Conservation (phyloP, 2,113 vertebrate genomes). For the Rhombomys opimus region DNA sequence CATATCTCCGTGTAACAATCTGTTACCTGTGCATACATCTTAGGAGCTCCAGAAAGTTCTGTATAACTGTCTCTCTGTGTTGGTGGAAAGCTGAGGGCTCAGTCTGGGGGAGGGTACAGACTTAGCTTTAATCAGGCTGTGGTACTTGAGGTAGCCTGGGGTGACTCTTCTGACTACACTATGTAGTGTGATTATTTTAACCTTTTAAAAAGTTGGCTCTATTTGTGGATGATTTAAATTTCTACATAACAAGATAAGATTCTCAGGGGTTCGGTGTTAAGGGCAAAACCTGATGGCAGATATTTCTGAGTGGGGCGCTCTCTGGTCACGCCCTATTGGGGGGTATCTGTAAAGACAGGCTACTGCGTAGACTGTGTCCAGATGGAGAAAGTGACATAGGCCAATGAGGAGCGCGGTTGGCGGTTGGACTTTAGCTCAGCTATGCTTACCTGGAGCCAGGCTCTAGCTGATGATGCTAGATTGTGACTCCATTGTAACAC, state of each 20-base stretch:
- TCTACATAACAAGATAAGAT: neutral
- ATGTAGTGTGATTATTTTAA: neutral
- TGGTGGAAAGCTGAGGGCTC: neutral
- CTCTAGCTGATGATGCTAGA: neutral
- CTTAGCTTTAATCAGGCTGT: neutral
- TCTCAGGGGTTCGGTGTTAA: neutral
- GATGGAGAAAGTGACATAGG: neutral
- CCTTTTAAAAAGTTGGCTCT: neutral
- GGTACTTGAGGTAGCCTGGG: no score
- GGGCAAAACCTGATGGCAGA: neutral
- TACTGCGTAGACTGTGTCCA: neutral
- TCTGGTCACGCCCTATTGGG: neutral
- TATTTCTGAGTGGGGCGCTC: neutral
- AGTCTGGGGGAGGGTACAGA: neutral
- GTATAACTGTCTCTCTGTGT: no score
- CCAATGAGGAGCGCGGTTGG: constrained; percentile 30
- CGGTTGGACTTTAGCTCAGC: neutral
- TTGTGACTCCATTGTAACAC: neutral
- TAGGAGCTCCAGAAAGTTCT: neutral
- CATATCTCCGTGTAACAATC: neutral
- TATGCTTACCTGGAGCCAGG: neutral
- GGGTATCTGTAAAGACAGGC: neutral
- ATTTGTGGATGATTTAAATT: neutral
- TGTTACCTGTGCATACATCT: neutral
- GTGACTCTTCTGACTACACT: neutral